Percentiles rank a stretch among this genome's conserved stretches.
These are phyloP conservation scores for Euphydryas editha DNA, from an alignment of 2,888 invertebrate genomes.

Conservation along the genomic window DNA sequence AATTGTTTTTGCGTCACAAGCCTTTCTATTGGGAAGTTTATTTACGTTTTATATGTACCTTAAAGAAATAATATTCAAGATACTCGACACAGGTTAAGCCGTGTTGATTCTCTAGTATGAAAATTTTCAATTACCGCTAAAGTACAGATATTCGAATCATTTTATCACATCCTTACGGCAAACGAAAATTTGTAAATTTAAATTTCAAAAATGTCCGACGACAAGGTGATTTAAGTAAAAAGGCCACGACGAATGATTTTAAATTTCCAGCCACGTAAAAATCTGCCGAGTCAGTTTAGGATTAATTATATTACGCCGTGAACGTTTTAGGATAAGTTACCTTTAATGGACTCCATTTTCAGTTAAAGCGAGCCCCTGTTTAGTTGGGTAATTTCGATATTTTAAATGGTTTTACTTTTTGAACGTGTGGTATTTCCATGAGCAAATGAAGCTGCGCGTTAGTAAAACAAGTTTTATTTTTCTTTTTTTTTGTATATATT, in stretches of 20 bases:
- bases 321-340: constrained; percentile 26
- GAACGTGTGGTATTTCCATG: not conserved
- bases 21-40: too few relatives aligned
- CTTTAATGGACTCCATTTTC: constrained; percentile 3
- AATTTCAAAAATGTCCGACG: constrained; percentile 57
- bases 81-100: too few relatives aligned
- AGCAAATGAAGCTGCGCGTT: not conserved
- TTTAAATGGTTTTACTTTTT: not conserved
- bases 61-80: too few relatives aligned
- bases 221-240: constrained; percentile 60
- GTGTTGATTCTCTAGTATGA: too few relatives aligned
- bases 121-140: too few relatives aligned
- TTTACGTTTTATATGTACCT: too few relatives aligned
- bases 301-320: constrained; percentile 37
- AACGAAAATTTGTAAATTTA: constrained; percentile 66
- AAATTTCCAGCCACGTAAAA: constrained; percentile 50
- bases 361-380: constrained; percentile 6
- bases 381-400: not conserved
- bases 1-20: too few relatives aligned
- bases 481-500: not conserved
- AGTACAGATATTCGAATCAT: too few relatives aligned
- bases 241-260: constrained; percentile 59
- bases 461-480: not conserved
- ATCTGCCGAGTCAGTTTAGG: constrained; percentile 28
- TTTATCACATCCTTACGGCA: constrained; percentile 31